Base-by-base conservation (phyloP, 2,113 vertebrate species). In the Thinocorus orbignyianus region DNA sequence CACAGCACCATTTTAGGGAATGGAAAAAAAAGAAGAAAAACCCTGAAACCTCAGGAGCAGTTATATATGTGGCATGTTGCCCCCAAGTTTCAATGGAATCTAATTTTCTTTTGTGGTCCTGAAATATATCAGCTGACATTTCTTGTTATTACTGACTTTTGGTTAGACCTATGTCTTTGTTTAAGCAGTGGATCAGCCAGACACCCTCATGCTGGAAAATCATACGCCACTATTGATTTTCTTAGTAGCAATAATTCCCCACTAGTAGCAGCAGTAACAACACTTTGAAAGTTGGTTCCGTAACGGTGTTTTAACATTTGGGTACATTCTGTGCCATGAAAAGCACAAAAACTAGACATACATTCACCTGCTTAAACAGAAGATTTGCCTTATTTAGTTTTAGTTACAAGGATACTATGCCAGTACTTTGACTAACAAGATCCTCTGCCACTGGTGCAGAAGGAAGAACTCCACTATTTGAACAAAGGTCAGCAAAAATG, bases 151-250 rank as follows among this genome's bases (percentile, higher is more conserved):
- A 81, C 39, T 69, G 76, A 80, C 65, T 94, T 81, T 11, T 66
- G 44, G 23, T 90, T 86, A 81, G 86, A 93, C 24, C 39, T 49
- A 51, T 66, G 68, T 91, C 85, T 92, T 91, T 74, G 87, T 94
- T 94, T 88, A 80, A 97, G 77, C 69, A 91, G 65, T 85, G 79
- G 65, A 91, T 77, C 88, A 91, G 51, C 22, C 78, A 94, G 60
- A 66, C 30, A 90, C 55, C 49, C 87, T 25, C 20, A 62, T 65
- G 72, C 65, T 51, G 61, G 73, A 94, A 88, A 92, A 91, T 93
- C 84, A 86, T 83, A 92, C 39, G 39, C 49, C 66, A 81, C 24
- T 82, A 96, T 87, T 87, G 90, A 95, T 88, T 96, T 95, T 87
- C 52, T 85, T 70, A 51, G 69, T 31, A 70, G 44, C 17, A 88